Evolutionary conservation across 1,140 invertebrate genomes (phyloP), one percentile per base, ranked within the genome.

Genomic region (Leptestheria dahalacensis): DNA sequence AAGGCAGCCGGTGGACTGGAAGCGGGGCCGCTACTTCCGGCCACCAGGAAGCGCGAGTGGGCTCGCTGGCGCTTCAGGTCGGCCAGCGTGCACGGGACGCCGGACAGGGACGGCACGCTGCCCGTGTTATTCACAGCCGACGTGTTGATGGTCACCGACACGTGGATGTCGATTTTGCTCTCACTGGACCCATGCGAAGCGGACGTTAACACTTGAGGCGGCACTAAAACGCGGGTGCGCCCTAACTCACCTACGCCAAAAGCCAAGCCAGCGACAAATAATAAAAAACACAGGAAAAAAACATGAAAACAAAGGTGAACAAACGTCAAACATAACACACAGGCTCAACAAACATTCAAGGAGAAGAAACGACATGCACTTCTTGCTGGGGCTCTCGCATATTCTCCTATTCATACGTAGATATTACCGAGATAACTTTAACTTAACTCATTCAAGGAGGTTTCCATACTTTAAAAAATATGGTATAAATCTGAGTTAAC

Each of bases 61-160:
- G 87, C 80, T 61, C 89, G 77, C 69, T 91, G 87, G 68, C 91
- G 91, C 74, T 93, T 93, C 68, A 93, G 74, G 72, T 93, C 89
- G 29, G 88, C 85, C 62, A 93, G 78, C 24, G 88, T 91, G 57
- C 46, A 50, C 20, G 49, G 15, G 47, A 28, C 58, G 48, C 48
- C 28, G 29, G 48, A 52, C n/a, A 60, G 29, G 24, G 48, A 50
- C 9, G 33, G 58, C 25, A 52, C 48, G 29, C 21, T 28, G 24
- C 52, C 23, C 24, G n/a, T 41, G n/a, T n/a, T n/a, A n/a, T n/a
- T n/a, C n/a, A n/a, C n/a, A 50, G 58, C 59, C 15, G 59, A 74
- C 18, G 71, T 75, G 66, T 75, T 79, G 52, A 74, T 77, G 48
- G 74, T 79, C 67, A 85, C 83, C 82, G 74, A 87, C 78, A 76